phyloP scores from a whole-genome alignment of 1,140 invertebrate genomes.

The Heliconius melpomene region DNA sequence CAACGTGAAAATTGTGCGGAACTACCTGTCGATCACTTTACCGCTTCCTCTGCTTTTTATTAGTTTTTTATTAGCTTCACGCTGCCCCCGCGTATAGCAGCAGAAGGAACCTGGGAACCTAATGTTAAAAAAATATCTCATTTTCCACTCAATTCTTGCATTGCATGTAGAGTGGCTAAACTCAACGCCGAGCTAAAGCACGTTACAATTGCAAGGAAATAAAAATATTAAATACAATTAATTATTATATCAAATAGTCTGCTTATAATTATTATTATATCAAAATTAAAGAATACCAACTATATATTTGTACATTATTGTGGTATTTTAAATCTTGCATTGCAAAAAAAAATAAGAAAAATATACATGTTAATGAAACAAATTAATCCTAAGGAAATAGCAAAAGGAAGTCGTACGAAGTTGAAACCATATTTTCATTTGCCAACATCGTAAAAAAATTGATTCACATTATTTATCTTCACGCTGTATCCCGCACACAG shows the following conservation, averaged over 20 bases:
- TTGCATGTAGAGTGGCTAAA: too few relatives aligned
- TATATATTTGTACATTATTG: not conserved
- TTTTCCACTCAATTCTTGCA: too few relatives aligned
- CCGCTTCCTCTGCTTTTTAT: slow-evolving; percentile 26
- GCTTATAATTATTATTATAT: not conserved
- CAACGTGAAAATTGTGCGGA: slow-evolving; percentile 47
- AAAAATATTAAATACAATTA: too few relatives aligned
- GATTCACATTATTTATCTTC: slow-evolving; percentile 29
- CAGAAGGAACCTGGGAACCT: too few relatives aligned
- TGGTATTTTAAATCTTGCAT: not conserved
- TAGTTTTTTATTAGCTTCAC: too few relatives aligned
- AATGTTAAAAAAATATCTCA: too few relatives aligned
- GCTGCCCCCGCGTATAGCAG: too few relatives aligned
- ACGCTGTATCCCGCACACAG: too few relatives aligned
- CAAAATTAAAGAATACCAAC: not conserved
- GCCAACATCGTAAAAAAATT: slow-evolving; percentile 30
- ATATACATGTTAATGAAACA: too few relatives aligned
- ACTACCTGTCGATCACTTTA: slow-evolving; percentile 48
- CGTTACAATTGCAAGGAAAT: too few relatives aligned
- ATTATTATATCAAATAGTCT: too few relatives aligned
- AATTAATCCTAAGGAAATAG: slow-evolving; percentile 12
- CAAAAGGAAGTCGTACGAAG: slow-evolving; percentile 30
- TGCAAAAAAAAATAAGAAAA: not conserved
- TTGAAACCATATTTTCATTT: slow-evolving; percentile 19
- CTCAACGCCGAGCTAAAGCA: too few relatives aligned